Conservation (phyloP, 2,797 vertebrate species). For the Fundulus diaphanus region DNA sequence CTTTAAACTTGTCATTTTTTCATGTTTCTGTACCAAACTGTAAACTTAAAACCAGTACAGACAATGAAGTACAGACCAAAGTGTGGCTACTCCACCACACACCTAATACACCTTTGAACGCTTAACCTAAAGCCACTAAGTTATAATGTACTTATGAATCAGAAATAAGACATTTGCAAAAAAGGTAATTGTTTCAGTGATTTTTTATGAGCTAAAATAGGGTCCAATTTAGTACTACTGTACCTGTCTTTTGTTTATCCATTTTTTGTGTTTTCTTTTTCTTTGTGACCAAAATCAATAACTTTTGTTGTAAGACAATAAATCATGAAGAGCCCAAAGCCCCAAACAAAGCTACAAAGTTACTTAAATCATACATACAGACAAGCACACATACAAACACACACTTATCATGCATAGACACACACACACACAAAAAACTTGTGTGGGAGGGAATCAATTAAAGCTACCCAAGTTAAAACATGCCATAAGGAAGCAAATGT, state of each 20-base stretch:
- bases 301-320: constrained; percentile 42
- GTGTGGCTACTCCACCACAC: background rate
- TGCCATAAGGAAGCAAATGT: constrained; percentile 54
- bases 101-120: background rate
- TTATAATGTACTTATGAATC: too few species aligned
- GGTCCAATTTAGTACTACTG: too few species aligned
- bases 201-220: background rate
- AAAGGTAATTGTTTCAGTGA: background rate
- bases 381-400: constrained; percentile 31
- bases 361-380: constrained; percentile 8
- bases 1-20: background rate
- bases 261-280: background rate
- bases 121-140: background rate
- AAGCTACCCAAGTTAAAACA: constrained; percentile 60
- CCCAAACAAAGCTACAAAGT: constrained; percentile 22
- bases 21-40: background rate
- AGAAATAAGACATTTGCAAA: too few species aligned
- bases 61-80: background rate
- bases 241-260: too few species aligned
- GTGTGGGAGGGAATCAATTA: constrained; percentile 70
- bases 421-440: background rate
- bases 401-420: background rate
- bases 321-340: constrained; percentile 29
- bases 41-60: background rate
- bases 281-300: constrained; percentile 52